Evolutionary conservation across 2,888 invertebrate genomes (phyloP).

Genomic region (Agapetus fuscipes): DNA sequence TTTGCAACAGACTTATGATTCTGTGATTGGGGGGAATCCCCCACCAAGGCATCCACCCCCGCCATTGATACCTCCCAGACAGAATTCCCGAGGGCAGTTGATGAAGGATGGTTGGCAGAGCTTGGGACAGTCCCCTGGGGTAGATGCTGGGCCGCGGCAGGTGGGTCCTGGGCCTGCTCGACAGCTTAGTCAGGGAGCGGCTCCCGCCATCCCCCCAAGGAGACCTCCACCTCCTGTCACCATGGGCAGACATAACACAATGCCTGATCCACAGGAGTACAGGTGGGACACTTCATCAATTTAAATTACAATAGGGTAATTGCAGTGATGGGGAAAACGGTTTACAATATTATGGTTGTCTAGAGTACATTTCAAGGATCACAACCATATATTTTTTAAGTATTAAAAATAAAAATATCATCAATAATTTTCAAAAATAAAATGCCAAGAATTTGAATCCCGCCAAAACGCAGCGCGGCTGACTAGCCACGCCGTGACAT

Average conservation of each 20-base stretch:
- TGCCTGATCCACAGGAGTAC: slow-evolving; percentile 20
- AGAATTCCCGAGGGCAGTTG: slow-evolving; percentile 14
- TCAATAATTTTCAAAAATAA: too few species aligned
- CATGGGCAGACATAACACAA: slow-evolving; percentile 19
- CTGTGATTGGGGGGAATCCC: slow-evolving; percentile 5
- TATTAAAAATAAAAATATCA: too few species aligned
- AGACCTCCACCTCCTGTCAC: slow-evolving; percentile 10
- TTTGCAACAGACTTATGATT: neutral
- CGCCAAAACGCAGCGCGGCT: too few species aligned
- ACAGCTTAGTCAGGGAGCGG: slow-evolving; percentile 19
- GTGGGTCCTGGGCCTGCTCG: slow-evolving; percentile 4
- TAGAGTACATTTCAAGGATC: too few species aligned
- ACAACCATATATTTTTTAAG: too few species aligned
- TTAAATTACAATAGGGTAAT: too few species aligned
- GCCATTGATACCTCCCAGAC: slow-evolving; percentile 18
- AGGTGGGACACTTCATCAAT: too few species aligned
- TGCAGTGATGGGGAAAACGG: too few species aligned
- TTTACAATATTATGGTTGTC: too few species aligned
- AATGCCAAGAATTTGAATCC: too few species aligned
- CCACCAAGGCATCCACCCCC: slow-evolving; percentile 20
- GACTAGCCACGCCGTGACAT: too few species aligned
- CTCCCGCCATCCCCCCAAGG: slow-evolving; percentile 19
- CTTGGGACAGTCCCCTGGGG: slow-evolving; percentile 2
- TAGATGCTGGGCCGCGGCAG: neutral
- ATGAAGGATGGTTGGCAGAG: slow-evolving; percentile 4